Conservation (phyloP, 2,797 vertebrate genomes). For the Eulemur coronatus region DNA sequence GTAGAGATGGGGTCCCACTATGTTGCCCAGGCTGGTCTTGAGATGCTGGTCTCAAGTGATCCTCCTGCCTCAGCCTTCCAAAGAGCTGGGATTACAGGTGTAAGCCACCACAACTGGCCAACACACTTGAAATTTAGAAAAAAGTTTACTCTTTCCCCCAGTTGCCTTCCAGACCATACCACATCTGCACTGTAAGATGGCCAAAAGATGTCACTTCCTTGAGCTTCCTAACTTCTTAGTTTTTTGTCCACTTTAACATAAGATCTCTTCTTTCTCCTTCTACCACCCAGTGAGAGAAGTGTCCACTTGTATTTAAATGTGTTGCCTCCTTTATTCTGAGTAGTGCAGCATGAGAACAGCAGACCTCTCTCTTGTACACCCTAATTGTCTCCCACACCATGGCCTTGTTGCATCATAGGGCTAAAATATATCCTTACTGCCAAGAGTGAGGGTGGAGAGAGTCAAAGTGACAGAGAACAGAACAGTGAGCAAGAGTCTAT, state of each 20-base stretch:
- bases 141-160: background rate
- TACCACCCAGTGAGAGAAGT: background rate
- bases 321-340: background rate
- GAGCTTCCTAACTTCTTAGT: background rate
- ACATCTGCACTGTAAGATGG: background rate
- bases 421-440: background rate
- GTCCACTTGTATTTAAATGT: background rate
- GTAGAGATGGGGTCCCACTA: background rate
- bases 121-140: background rate
- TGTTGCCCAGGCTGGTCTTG: background rate
- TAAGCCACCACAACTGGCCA: background rate
- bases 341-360: background rate
- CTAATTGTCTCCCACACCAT: rapidly evolving
- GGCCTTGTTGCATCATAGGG: background rate
- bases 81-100: background rate
- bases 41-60: background rate
- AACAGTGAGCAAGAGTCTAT: background rate
- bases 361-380: background rate
- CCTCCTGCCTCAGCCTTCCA: background rate
- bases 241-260: background rate
- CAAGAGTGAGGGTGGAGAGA: background rate
- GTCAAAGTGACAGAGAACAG: background rate
- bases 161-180: background rate
- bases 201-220: background rate
- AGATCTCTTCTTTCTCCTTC: background rate